phyloP scores from a whole-genome alignment of 1,140 invertebrate species.

The Acromyrmex echinatior region DNA sequence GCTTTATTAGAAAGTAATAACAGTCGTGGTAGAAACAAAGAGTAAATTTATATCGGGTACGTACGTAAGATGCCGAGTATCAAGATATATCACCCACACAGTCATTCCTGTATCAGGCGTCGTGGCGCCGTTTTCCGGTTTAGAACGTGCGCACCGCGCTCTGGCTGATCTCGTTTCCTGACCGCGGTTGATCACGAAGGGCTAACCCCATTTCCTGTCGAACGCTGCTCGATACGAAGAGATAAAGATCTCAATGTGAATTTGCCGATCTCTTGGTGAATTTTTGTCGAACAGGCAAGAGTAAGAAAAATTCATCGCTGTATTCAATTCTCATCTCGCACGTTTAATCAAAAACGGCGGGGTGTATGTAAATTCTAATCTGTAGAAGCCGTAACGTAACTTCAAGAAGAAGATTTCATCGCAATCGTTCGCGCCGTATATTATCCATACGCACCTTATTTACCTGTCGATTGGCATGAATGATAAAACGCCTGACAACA shows the following conservation, averaged over 20 bases:
- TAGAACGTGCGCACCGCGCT: constrained; percentile 27
- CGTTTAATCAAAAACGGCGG: constrained; percentile 10
- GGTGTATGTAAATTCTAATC: constrained; percentile 18
- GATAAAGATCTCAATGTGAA: constrained; percentile 29
- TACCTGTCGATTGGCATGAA: constrained; percentile 34
- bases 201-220: constrained; percentile 72
- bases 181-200: constrained; percentile 68
- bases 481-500: constrained; percentile 64
- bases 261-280: constrained; percentile 9
- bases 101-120: constrained; percentile 59
- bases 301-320: not conserved
- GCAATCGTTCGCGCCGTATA: constrained; percentile 26
- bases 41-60: constrained; percentile 73
- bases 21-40: constrained; percentile 70
- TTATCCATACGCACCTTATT: constrained; percentile 47
- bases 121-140: constrained; percentile 58
- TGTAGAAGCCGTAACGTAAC: constrained; percentile 21
- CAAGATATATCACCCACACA: constrained; percentile 70
- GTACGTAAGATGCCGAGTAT: constrained; percentile 64
- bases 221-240: constrained; percentile 28
- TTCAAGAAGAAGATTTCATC: constrained; percentile 32
- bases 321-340: constrained; percentile 15
- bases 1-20: constrained; percentile 81
- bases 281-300: constrained; percentile 40
- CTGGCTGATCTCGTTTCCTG: constrained; percentile 62